Conservation (phyloP, 2,113 vertebrate genomes). For the Gorsachius goisagi region DNA sequence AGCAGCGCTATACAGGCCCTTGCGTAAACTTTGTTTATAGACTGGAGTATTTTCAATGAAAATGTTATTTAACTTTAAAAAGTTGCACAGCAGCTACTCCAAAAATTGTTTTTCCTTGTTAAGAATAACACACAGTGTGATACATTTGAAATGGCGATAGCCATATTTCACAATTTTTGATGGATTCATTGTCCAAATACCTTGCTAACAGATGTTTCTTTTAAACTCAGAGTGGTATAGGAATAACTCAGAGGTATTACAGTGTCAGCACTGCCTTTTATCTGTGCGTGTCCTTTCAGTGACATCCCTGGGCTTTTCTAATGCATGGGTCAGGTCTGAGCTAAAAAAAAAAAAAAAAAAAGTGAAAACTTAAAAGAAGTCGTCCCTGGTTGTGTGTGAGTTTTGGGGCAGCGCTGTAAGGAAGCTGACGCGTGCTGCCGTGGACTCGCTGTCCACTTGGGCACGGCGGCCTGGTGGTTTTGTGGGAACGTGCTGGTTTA, state of each 20-base stretch:
- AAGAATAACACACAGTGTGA: conserved; percentile 63
- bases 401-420: not conserved
- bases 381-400: not conserved
- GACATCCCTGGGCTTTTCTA: conserved; percentile 50
- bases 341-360: not conserved
- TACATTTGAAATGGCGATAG: conserved; percentile 35
- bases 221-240: conserved; percentile 40
- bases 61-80: conserved; percentile 65
- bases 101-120: conserved; percentile 48
- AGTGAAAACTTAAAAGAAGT: not conserved
- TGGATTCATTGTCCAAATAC: conserved; percentile 61
- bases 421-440: not conserved
- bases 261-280: conserved; percentile 65
- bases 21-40: conserved; percentile 46
- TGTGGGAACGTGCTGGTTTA: not conserved
- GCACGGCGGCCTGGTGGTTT: not conserved
- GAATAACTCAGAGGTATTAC: conserved; percentile 68
- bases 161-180: conserved; percentile 59
- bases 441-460: not conserved
- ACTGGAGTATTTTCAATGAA: conserved; percentile 63
- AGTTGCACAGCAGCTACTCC: conserved; percentile 61
- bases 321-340: conserved; percentile 11
- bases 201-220: conserved; percentile 70
- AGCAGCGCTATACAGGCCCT: not conserved
- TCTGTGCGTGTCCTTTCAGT: conserved; percentile 53